Base-by-base conservation (phyloP, 2,113 vertebrate species). In the Theristicus caerulescens region DNA sequence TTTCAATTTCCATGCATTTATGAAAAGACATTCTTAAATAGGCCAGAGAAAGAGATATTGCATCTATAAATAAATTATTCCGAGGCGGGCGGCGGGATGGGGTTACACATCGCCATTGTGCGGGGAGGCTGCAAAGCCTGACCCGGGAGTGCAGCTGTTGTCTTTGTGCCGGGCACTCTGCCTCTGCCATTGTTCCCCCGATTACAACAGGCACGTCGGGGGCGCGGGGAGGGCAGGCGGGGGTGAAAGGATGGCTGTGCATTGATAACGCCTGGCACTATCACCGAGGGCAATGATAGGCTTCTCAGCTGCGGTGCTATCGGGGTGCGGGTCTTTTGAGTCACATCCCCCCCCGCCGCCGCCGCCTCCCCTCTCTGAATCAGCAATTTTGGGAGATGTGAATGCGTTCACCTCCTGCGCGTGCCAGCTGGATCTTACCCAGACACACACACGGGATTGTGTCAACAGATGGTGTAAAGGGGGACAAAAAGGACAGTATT, bases 51-150 rank as follows among this genome's bases (percentile, higher is more conserved):
- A 98, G 96, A 97, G 95, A 96, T 97, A 97, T 94, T 49, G 94
- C 96, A 97, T 98, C 97, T 97, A 98, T 98, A 98, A 98, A 98
- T 98, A 98, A 98, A 98, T 98, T 96, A 98, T 97, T 97, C 90
- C 65, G 70, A 94, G 97, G 97, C 92, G 93, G 74, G 81, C 78
- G 70, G 88, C 21, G 91, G 90, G 96, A 94, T 98, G 97, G 96
- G 96, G 97, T 97, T 98, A 96, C 97, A 97, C 97, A 92, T 42
- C 3, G 40, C 93, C 96, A 97, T 98, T 98, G 97, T 97, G 88
- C 64, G 16, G 94, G 64, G 67, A 73, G 94, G 93, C 96, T 95
- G 96, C 96, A 49, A 77, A 94, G 96, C 70, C 97, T 79, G 89
- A 96, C 97, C 96, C 90, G 84, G 94, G 94, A 74, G 82, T 88